Base-by-base conservation (phyloP, 2,797 vertebrate genomes). In the Danio choprae region DNA sequence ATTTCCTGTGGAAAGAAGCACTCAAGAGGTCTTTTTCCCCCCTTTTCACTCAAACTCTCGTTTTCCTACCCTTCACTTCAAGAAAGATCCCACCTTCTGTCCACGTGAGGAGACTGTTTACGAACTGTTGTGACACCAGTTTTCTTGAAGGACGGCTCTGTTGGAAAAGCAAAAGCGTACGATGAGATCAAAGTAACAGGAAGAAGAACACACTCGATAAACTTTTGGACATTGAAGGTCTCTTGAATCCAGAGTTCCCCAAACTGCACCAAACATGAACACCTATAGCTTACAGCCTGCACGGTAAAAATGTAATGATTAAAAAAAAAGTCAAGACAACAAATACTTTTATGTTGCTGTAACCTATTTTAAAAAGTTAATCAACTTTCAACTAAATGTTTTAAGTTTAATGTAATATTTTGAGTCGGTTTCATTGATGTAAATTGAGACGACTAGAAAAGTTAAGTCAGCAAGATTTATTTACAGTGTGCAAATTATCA, bases 41-140 rank as follows among this genome's bases (percentile, higher is more conserved):
- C 46, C 59, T 44, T 50, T 69, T 51, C 41, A 40, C 80, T 51
- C 55, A 46, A 56, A 81, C 60, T 58, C 51, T 56, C 13, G 4
- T 74, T 82, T 78, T 77, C 75, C 60, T 58, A 64, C 53, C 4
- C 51, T 69, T 72, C 51, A 51, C 1, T 50, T 22, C 63, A 29
- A 41, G 41, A 74, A 20, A 12, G 46, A 44, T 76, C 72, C 83
- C 72, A 68, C 64, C 40, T 60, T 29, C 58, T 20, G 16, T 74
- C 81, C 81, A 83, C 56, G 81, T 80, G 84, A 77, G 77, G 44
- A 83, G 76, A 69, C 77, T 81, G 71, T 82, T 76, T 79, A 79
- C 15, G 11, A 62, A 67, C 75, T 81, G 80, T 84, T 80, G 67
- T 81, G 83, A 84, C 67, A 67, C 53, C 46, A 64, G 56, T 55